Percentiles rank a stretch among this genome's conserved stretches.
Conservation (phyloP, 2,113 vertebrate species). For the Zosterops pallidus region DNA sequence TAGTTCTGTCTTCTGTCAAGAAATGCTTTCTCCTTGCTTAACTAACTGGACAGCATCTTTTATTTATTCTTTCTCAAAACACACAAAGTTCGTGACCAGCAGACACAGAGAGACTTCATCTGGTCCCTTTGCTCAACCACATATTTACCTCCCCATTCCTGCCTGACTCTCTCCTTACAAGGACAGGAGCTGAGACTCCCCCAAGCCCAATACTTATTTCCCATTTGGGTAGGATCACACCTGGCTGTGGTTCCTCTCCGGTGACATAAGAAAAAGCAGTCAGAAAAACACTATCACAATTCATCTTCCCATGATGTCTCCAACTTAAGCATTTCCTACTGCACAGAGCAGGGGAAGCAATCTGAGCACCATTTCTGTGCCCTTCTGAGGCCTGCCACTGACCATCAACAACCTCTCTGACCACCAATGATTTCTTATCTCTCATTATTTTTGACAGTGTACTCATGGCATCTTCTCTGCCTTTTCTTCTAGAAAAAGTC, state of each 20-base stretch:
- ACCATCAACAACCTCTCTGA: not conserved
- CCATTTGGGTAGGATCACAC: not conserved
- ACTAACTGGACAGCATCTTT: not conserved
- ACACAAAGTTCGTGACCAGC: not conserved
- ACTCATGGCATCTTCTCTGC: not conserved
- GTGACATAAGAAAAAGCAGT: not conserved
- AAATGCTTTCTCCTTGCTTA: not conserved
- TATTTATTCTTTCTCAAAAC: not conserved
- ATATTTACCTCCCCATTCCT: not conserved
- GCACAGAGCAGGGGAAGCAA: not conserved
- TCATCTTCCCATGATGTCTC: not conserved
- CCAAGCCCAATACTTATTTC: not conserved
- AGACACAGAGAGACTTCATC: not conserved
- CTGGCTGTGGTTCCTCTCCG: not conserved
- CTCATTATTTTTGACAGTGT: not conserved
- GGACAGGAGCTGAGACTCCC: not conserved
- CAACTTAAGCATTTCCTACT: not conserved
- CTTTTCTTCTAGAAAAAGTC: not conserved
- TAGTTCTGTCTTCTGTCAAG: not conserved
- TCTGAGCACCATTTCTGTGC: not conserved
- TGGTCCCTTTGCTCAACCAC: not conserved
- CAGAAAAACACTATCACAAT: not conserved
- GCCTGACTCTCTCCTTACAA: not conserved
- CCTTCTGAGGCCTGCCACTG: not conserved
- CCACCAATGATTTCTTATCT: not conserved